Percentiles rank a stretch among this genome's conserved stretches.
Evolutionary conservation across 2,797 vertebrate genomes (phyloP).

Genomic region (Ptychobarbus kaznakovi): DNA sequence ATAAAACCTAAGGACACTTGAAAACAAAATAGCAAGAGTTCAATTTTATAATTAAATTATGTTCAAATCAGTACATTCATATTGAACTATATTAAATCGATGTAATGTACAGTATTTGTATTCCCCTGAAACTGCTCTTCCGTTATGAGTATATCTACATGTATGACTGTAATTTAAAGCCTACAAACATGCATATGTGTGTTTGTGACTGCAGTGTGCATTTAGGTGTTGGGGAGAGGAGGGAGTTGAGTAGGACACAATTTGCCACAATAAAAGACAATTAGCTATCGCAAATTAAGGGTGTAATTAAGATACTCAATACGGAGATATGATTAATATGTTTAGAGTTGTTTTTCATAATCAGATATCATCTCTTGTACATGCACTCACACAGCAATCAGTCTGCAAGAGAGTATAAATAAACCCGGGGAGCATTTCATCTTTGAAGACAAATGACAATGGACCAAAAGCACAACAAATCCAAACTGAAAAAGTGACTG

Average conservation of each 20-base stretch:
- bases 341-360: constrained; percentile 41
- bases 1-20: not conserved
- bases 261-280: constrained; percentile 50
- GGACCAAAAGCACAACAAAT: not conserved
- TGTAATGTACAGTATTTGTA: not conserved
- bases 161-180: not conserved
- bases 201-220: constrained; percentile 43
- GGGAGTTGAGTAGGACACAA: constrained; percentile 22
- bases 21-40: not conserved
- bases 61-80: not conserved
- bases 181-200: constrained; percentile 12
- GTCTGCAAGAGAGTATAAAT: constrained; percentile 16
- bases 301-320: constrained; percentile 53
- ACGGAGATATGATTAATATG: constrained; percentile 52
- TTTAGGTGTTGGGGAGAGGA: constrained; percentile 49
- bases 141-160: not conserved
- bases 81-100: not conserved
- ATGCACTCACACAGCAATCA: constrained; percentile 7
- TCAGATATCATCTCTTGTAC: constrained; percentile 48
- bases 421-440: constrained; percentile 55
- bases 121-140: not conserved
- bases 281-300: constrained; percentile 47
- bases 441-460: constrained; percentile 44
- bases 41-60: not conserved
- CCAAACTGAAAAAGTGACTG: not conserved